Percentiles rank a stretch among this genome's conserved stretches.
Conservation (phyloP, 2,113 vertebrate genomes). For the Phalacrocorax carbo region DNA sequence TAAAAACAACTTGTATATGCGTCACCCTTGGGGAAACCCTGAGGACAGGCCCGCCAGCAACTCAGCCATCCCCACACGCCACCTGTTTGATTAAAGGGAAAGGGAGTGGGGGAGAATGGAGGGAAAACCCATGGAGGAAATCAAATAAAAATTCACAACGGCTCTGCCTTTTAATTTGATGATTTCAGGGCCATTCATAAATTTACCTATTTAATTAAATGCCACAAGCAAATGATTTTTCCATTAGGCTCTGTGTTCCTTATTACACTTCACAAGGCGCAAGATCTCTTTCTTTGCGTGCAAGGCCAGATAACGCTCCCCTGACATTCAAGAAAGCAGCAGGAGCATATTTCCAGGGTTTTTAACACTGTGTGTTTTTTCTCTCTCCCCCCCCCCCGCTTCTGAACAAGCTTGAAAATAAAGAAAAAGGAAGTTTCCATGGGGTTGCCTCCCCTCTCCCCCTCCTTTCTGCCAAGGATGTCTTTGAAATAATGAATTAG, state of each 20-base stretch:
- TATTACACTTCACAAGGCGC: background rate
- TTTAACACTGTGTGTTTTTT: rapidly evolving
- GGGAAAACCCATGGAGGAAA: slow-evolving; percentile 13
- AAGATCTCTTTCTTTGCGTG: slow-evolving; percentile 7
- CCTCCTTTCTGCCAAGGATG: background rate
- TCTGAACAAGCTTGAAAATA: background rate
- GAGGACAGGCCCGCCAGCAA: background rate
- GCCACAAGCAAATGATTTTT: slow-evolving; percentile 65
- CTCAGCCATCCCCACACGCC: background rate
- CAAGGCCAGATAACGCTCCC: slow-evolving; percentile 68
- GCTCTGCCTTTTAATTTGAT: slow-evolving; percentile 51
- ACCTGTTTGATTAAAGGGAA: slow-evolving; percentile 7
- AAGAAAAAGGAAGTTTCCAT: background rate
- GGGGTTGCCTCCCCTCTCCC: background rate
- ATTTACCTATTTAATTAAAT: slow-evolving; percentile 75
- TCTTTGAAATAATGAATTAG: background rate
- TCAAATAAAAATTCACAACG: slow-evolving; percentile 48
- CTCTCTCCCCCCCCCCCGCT: background rate
- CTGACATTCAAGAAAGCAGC: slow-evolving; percentile 25
- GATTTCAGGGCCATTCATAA: slow-evolving; percentile 51
- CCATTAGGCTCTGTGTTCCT: slow-evolving; percentile 37
- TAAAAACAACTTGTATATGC: background rate
- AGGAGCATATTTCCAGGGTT: background rate
- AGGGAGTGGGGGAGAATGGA: background rate
- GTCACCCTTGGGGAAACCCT: background rate